Evolutionary conservation across 2,113 vertebrate species (phyloP).

Genomic region (Mustela nigripes): DNA sequence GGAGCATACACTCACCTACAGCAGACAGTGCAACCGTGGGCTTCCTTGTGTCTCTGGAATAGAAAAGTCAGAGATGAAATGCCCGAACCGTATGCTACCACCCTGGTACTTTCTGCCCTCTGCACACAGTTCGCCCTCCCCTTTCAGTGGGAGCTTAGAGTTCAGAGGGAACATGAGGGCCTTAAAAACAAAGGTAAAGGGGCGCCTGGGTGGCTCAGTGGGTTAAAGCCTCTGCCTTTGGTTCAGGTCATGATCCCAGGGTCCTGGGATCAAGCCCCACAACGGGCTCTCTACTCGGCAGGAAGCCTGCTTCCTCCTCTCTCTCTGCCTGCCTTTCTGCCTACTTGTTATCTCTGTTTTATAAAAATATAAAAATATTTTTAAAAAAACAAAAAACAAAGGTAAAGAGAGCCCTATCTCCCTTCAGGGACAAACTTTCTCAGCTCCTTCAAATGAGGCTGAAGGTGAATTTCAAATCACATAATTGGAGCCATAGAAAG

Average conservation of each 20-base stretch:
- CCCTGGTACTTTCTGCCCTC: background rate
- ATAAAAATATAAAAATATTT: too few relatives aligned
- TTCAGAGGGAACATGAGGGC: background rate
- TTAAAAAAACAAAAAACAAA: background rate
- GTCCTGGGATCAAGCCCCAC: too few relatives aligned
- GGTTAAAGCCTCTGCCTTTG: too few relatives aligned
- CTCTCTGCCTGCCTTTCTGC: too few relatives aligned
- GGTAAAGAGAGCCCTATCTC: background rate
- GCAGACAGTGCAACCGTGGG: constrained; percentile 95
- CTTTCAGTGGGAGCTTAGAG: background rate
- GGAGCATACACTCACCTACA: constrained; percentile 92
- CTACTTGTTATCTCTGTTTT: too few relatives aligned
- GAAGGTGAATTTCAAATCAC: constrained; percentile 43
- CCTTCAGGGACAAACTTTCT: constrained; percentile 5
- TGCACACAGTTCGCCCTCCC: background rate
- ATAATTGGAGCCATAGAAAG: background rate
- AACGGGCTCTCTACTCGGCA: too few relatives aligned
- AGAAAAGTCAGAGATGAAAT: constrained; percentile 61
- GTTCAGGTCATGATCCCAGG: too few relatives aligned
- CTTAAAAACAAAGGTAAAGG: background rate
- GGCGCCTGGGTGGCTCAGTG: too few relatives aligned
- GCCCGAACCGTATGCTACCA: background rate
- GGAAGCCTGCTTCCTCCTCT: too few relatives aligned
- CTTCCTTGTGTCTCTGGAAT: constrained; percentile 96
- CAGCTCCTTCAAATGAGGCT: background rate